Conservation (phyloP, 1,140 invertebrate species). For the Pantala flavescens region DNA sequence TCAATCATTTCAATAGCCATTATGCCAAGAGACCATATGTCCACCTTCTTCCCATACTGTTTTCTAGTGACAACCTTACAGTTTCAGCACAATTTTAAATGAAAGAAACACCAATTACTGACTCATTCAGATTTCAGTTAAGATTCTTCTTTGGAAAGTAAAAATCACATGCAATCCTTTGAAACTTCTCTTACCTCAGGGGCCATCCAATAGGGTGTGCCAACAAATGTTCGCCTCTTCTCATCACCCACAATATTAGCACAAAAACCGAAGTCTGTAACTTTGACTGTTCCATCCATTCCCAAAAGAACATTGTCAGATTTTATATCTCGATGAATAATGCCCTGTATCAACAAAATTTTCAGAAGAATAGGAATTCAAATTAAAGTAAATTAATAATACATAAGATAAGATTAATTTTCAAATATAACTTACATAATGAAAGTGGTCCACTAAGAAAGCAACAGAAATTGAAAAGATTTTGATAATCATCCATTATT, state of each 20-base stretch:
- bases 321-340: slow-evolving; percentile 89
- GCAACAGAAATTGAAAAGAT: slow-evolving; percentile 94
- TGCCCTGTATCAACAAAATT: slow-evolving; percentile 41
- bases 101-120: too few relatives aligned
- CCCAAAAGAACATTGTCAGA: slow-evolving; percentile 93
- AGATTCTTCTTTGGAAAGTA: too few relatives aligned
- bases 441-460: slow-evolving; percentile 76
- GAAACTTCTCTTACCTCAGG: slow-evolving; percentile 48
- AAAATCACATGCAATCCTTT: too few relatives aligned
- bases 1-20: slow-evolving; percentile 99
- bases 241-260: slow-evolving; percentile 82
- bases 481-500: slow-evolving; percentile 61
- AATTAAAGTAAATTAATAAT: not conserved
- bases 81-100: not conserved
- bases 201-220: slow-evolving; percentile 81
- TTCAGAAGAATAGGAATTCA: not conserved
- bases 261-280: slow-evolving; percentile 98
- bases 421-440: slow-evolving; percentile 56
- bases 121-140: too few relatives aligned
- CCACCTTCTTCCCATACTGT: slow-evolving; percentile 82
- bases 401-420: not conserved
- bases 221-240: slow-evolving; percentile 93
- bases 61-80: slow-evolving; percentile 65
- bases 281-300: slow-evolving; percentile 93
- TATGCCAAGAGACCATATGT: slow-evolving; percentile 95